Evolutionary conservation across 1,140 invertebrate genomes (phyloP).

Genomic region (Parasteatoda tepidariorum): DNA sequence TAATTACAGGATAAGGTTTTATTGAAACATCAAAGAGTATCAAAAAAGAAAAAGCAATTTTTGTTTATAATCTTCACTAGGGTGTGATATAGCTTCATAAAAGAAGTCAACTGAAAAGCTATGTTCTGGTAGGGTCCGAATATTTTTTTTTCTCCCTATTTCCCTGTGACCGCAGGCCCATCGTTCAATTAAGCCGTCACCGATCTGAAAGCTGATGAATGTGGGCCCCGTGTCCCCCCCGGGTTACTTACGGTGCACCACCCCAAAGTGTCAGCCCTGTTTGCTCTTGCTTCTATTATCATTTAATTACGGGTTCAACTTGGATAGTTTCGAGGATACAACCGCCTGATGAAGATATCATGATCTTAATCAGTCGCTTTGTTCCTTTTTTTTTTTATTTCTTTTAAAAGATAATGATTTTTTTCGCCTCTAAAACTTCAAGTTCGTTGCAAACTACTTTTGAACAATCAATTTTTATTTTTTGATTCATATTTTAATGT

Average conservation of each 20-base stretch:
- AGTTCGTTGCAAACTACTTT: no score
- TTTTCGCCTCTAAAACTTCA: no score
- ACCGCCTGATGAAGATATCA: constrained; percentile 16
- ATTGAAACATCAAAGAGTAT: no score
- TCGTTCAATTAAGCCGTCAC: constrained; percentile 50
- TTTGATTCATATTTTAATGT: no score
- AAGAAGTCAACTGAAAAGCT: not conserved
- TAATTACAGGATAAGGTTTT: no score
- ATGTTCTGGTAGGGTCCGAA: constrained; percentile 25
- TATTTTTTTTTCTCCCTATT: not conserved
- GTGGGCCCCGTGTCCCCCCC: constrained; percentile 6
- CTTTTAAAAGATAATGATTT: not conserved
- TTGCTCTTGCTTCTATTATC: constrained; percentile 42
- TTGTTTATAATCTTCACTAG: not conserved
- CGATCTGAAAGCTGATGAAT: constrained; percentile 36
- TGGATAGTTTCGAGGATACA: not conserved
- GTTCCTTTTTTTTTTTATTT: constrained; percentile 11
- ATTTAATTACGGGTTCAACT: constrained; percentile 38
- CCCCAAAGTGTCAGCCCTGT: constrained; percentile 44
- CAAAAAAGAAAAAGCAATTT: no score
- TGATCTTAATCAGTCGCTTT: constrained; percentile 34
- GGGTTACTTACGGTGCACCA: constrained; percentile 17
- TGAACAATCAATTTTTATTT: no score
- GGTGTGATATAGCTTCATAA: not conserved
- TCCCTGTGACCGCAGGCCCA: constrained; percentile 44